These are phyloP conservation scores for Brachyhypopomus occidentalis DNA, from an alignment of 2,113 vertebrate genomes.

Conservation along the genomic window DNA sequence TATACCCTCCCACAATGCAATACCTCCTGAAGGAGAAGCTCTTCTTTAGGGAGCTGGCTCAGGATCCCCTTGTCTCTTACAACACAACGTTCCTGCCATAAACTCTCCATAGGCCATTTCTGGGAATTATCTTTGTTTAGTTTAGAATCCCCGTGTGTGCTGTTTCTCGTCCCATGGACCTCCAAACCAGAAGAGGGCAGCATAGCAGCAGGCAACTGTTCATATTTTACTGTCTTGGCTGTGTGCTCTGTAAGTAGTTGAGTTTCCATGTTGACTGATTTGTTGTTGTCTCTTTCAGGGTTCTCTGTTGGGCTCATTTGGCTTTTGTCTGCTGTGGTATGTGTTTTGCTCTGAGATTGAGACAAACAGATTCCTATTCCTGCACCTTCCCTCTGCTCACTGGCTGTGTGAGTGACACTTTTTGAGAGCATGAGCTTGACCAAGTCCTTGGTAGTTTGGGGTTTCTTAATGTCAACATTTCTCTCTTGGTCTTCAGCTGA, in stretches of 20 bases:
- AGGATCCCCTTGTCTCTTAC: constrained; percentile 49
- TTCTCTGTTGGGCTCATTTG: background rate
- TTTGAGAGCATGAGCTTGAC: background rate
- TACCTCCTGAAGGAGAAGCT: constrained; percentile 54
- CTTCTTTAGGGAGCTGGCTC: constrained; percentile 19
- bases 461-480: background rate
- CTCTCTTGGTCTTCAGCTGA: background rate
- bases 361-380: background rate
- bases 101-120: constrained; percentile 13
- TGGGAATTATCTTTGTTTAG: background rate
- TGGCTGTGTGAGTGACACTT: background rate
- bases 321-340: background rate
- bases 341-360: constrained; percentile 16
- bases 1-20: background rate
- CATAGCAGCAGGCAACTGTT: background rate
- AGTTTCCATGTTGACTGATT: background rate
- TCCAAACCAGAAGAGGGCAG: constrained; percentile 7
- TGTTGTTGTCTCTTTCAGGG: background rate
- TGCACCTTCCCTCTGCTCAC: background rate
- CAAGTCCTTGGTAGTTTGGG: background rate
- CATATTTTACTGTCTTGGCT: background rate
- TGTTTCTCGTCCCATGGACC: background rate
- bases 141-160: background rate
- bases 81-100: constrained; percentile 45
- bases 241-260: background rate